Percentiles rank a stretch among this genome's conserved stretches.
These are phyloP conservation scores for Microcebus jonahi DNA, from an alignment of 2,113 vertebrate genomes.

Conservation along the genomic window DNA sequence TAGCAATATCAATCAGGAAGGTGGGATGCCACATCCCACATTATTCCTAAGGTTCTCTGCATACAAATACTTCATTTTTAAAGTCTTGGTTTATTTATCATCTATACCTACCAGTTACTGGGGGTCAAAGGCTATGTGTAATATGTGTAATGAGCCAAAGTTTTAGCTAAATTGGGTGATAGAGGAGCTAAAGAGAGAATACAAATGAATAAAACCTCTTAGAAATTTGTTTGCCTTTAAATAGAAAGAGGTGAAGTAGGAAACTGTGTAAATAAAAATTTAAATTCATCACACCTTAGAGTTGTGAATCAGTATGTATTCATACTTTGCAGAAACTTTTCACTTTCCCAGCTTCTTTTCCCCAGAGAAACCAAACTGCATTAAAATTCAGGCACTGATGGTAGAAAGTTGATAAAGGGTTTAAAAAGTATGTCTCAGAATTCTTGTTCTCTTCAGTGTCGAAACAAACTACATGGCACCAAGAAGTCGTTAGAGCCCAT, in stretches of 20 bases:
- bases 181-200: not conserved
- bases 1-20: not conserved
- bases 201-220: not conserved
- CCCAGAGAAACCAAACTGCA: slow-evolving; percentile 47
- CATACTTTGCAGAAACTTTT: not conserved
- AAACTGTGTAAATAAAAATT: not conserved
- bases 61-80: not conserved
- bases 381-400: slow-evolving; percentile 51
- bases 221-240: not conserved
- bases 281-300: not conserved
- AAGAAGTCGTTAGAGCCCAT: not conserved
- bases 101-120: not conserved
- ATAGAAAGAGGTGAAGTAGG: not conserved
- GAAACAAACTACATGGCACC: not conserved
- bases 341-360: not conserved
- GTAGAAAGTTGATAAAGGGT: not conserved
- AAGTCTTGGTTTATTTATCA: not conserved
- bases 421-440: not conserved
- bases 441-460: not conserved
- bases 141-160: not conserved
- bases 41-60: not conserved
- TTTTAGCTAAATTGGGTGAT: not conserved
- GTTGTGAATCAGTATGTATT: not conserved
- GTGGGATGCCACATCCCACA: not conserved
- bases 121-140: not conserved